Conservation (phyloP, 2,888 invertebrate species). For the Eilema depressum region DNA sequence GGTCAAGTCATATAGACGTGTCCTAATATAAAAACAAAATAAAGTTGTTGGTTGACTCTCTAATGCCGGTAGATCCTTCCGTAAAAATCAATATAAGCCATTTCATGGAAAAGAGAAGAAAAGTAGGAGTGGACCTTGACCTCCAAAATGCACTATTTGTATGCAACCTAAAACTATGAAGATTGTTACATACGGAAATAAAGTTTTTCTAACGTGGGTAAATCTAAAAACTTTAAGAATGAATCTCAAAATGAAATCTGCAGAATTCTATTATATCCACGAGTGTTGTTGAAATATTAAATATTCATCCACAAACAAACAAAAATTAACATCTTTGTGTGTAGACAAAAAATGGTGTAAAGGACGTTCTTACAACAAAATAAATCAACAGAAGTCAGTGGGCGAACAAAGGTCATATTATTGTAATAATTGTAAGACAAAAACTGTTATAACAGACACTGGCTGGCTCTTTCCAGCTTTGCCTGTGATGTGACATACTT, state of each 20-base stretch:
- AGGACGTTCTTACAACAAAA: conserved; percentile 32
- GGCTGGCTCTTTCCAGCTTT: too few species aligned
- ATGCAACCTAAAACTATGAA: too few species aligned
- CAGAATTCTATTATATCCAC: neutral
- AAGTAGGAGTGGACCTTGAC: too few species aligned
- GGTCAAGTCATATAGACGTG: too few species aligned
- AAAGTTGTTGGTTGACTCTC: too few species aligned
- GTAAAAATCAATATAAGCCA: too few species aligned
- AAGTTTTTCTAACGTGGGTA: too few species aligned
- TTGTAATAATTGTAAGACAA: conserved; percentile 16
- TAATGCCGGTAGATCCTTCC: too few species aligned
- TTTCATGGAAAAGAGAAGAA: too few species aligned
- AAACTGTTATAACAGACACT: conserved; percentile 11
- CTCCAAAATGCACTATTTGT: neutral
- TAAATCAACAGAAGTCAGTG: conserved; percentile 47
- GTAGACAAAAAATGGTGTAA: conserved; percentile 27
- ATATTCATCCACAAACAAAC: neutral
- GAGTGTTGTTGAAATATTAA: neutral
- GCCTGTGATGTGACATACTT: neutral
- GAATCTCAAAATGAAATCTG: neutral
- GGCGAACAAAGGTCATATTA: conserved; percentile 49
- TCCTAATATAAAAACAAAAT: too few species aligned
- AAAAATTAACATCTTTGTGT: conserved; percentile 5
- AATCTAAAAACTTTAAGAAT: neutral
- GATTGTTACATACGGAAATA: too few species aligned